Conservation (phyloP, 2,888 invertebrate species). For the Drosophila maculinotata region DNA sequence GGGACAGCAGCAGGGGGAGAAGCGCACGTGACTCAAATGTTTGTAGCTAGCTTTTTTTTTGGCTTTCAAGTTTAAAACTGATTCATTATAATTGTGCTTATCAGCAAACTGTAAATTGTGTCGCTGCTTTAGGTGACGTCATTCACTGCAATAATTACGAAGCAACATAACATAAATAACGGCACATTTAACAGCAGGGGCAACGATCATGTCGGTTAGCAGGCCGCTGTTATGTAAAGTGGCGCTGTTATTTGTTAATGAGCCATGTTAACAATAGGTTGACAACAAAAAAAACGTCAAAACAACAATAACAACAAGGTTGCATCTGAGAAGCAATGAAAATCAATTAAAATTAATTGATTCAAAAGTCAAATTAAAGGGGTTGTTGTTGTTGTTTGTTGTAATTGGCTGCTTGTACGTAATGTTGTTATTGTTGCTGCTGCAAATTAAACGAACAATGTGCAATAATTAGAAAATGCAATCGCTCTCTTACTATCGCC, state of each 20-base stretch:
- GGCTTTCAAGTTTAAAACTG: conserved; percentile 12
- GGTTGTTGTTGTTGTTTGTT: conserved; percentile 31
- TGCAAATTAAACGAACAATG: conserved; percentile 74
- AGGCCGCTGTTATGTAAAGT: conserved; percentile 33
- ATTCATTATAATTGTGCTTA: conserved; percentile 40
- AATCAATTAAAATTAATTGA: conserved; percentile 82
- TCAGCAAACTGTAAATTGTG: conserved; percentile 19
- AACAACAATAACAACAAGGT: conserved; percentile 34
- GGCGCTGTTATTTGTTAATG: conserved; percentile 41
- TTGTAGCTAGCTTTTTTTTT: not conserved
- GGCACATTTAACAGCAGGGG: conserved; percentile 21
- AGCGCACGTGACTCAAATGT: conserved; percentile 26
- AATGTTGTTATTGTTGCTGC: conserved; percentile 32
- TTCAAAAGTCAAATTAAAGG: conserved; percentile 72
- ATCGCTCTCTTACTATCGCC: conserved; percentile 29
- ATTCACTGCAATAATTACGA: conserved; percentile 15
- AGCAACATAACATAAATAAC: conserved; percentile 1
- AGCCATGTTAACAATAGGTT: conserved; percentile 41
- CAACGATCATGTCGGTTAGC: conserved; percentile 38
- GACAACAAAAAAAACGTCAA: conserved; percentile 22
- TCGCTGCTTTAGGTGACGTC: conserved; percentile 37
- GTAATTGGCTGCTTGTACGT: conserved; percentile 43
- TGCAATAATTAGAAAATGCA: conserved; percentile 77
- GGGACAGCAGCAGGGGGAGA: no score
- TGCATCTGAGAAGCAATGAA: conserved; percentile 78